Base-by-base conservation (phyloP, 2,888 invertebrate species). In the Criorhina ranunculi region DNA sequence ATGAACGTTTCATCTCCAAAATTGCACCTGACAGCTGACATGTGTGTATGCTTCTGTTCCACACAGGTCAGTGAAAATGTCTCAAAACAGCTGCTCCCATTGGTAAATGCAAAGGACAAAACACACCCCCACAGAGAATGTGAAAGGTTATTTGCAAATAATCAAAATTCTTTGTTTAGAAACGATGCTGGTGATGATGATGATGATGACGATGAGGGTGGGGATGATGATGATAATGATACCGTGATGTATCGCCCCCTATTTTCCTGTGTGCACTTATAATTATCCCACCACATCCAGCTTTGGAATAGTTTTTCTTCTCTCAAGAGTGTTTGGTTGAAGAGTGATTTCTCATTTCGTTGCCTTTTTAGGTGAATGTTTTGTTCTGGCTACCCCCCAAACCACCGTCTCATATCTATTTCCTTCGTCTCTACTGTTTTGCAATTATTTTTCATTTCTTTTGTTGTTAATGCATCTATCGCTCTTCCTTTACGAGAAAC, bases 351-450 rank as follows among this genome's bases (percentile, higher is more conserved):
- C 33, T 31, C 46, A 62, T 62, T 44, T 33, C 44, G 31, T 62
- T 62, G 44, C 62, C 31, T 62, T 60, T 62, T 62, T 46, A 62
- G 62, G 62, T 62, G 62, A 62, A 29, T 15, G 44, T 46, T 46
- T 44, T 46, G 31, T 62, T 29, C 15, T 29, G 17, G 5, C 37
- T n/a, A 37, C 35, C 12, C 37, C 19, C 37, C 3, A 57, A 17
- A 8, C 37, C 11, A n/a, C 15, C 31, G 15, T 31, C 15, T 15
- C 17, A 44, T 24, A 37, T 44, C 29, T 29, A 29, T 40, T 42
- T 42, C 31, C 12, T 31, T 8, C 8, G 4, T 42, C 42, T 12
- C 11, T 29, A 12, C 1, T 60, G 42, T 42, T 15, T 15, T 44
- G 37, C 19, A 57, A 59, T 59, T 59, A 40, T 40, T 15, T 29